A percentile compares a stretch with the other conserved stretches of the same genome.
Evolutionary conservation across 2,113 vertebrate species (phyloP).

Genomic region (Alaudala cheleensis): DNA sequence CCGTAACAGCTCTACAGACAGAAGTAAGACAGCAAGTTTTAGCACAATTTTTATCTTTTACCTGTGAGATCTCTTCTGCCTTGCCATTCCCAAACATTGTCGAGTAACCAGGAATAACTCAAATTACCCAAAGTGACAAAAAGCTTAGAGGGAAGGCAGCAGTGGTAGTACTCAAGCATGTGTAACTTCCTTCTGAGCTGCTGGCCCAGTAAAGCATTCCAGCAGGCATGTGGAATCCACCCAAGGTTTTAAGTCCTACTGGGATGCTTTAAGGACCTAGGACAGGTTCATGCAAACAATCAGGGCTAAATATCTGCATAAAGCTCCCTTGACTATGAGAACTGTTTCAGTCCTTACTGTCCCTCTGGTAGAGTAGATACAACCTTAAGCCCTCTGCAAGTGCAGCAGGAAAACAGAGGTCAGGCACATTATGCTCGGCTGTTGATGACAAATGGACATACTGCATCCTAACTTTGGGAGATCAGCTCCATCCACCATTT

Average conservation of each 20-base stretch:
- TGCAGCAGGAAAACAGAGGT: not conserved
- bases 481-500: not conserved
- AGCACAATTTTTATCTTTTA: not conserved
- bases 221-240: not conserved
- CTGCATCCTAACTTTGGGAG: not conserved
- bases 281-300: not conserved
- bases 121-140: not conserved
- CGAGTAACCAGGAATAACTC: not conserved
- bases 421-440: not conserved
- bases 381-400: not conserved
- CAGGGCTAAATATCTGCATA: not conserved
- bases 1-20: conserved; percentile 80
- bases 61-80: not conserved
- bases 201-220: not conserved
- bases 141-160: not conserved
- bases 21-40: not conserved
- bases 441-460: not conserved
- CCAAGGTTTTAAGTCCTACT: not conserved
- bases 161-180: not conserved
- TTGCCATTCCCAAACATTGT: not conserved
- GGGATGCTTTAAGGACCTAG: not conserved
- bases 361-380: not conserved
- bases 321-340: not conserved
- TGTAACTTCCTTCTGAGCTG: not conserved
- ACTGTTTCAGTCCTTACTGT: not conserved